phyloP scores from a whole-genome alignment of 53 echinoderm and acorn worm species.

The Patiria pectinifera region DNA sequence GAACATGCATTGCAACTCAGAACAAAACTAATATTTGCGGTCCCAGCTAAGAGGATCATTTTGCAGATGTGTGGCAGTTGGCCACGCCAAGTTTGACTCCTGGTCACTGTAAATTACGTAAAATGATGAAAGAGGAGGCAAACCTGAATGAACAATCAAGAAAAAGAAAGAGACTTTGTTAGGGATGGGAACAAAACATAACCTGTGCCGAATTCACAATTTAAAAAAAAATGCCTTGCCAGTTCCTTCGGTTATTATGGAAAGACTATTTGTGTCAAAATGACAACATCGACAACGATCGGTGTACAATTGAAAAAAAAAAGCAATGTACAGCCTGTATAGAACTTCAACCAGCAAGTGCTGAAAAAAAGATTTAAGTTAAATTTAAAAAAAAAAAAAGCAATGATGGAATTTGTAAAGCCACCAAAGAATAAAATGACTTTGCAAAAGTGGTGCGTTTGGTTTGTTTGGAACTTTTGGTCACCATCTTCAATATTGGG shows the following conservation, averaged over 20 bases:
- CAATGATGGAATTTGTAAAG: not conserved
- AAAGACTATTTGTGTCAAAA: not conserved
- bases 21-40: not conserved
- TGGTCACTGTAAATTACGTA: not conserved
- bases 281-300: not conserved
- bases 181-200: not conserved
- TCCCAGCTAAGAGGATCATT: not conserved
- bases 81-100: not conserved
- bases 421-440: not conserved
- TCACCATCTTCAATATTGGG: not conserved
- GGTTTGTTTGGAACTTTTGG: not conserved
- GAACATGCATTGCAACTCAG: not conserved
- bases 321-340: slow-evolving; percentile 14
- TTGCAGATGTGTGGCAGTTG: not conserved
- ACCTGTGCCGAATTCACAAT: not conserved
- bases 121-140: not conserved
- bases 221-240: slow-evolving; percentile 13
- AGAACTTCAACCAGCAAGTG: slow-evolving; percentile 9
- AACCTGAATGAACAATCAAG: not conserved
- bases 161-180: not conserved
- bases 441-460: not conserved
- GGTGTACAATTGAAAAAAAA: not conserved
- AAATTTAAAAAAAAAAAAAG: not conserved
- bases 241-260: not conserved
- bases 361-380: not conserved